Evolutionary conservation across 2,888 invertebrate species (phyloP).

Genomic region (Stictocephala bisonia): DNA sequence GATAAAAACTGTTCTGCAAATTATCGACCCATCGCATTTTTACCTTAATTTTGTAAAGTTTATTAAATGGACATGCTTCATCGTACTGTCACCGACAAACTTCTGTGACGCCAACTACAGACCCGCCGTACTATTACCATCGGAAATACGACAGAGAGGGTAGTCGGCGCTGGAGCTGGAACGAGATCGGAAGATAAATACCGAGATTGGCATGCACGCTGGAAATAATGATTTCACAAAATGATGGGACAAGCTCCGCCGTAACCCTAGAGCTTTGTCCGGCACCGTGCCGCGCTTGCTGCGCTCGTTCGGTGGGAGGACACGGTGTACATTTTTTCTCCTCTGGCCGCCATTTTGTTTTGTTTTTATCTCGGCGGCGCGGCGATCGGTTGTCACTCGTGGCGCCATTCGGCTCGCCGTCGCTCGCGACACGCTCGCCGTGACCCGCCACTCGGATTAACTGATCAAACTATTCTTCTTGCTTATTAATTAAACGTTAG

Average conservation of each 20-base stretch:
- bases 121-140: no score
- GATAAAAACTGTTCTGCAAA: no score
- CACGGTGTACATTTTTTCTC: conserved; percentile 10
- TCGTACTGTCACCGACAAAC: no score
- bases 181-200: no score
- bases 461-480: conserved; percentile 31
- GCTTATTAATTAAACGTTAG: conserved; percentile 25
- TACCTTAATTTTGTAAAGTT: no score
- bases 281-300: not conserved
- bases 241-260: conserved; percentile 6
- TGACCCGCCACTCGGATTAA: conserved; percentile 28
- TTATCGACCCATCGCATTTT: no score
- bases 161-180: no score
- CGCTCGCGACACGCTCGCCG: not conserved
- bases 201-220: no score
- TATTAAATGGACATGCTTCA: no score
- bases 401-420: not conserved
- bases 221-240: conserved; percentile 35
- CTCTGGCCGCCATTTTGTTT: conserved; percentile 31
- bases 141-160: no score
- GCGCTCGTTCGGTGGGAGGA: no score
- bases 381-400: not conserved
- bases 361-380: conserved; percentile 22
- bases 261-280: conserved; percentile 34
- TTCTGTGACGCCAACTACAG: no score